Percentiles rank a stretch among this genome's conserved stretches.
These are phyloP conservation scores for Uloborus diversus DNA, from an alignment of 1,140 invertebrate genomes.

Conservation along the genomic window DNA sequence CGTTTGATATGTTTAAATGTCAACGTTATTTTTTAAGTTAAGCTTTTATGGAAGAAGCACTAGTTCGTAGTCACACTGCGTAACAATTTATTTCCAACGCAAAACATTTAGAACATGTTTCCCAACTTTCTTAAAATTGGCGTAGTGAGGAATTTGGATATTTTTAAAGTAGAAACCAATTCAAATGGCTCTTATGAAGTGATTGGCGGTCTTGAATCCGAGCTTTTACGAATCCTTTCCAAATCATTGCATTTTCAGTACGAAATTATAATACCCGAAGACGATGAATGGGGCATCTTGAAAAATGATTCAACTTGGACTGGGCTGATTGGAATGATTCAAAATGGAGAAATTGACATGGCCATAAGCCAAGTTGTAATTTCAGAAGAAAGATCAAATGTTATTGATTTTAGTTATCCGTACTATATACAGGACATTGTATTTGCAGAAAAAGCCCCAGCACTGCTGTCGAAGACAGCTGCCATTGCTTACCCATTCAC, in stretches of 20 bases:
- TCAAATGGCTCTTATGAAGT: no score
- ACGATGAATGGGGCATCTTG: not conserved
- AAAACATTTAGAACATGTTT: no score
- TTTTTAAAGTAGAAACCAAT: no score
- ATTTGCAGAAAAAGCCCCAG: not conserved
- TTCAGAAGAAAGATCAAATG: not conserved
- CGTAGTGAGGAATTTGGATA: no score
- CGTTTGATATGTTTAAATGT: no score
- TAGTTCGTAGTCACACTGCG: no score
- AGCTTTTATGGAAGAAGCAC: no score
- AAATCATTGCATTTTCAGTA: not conserved
- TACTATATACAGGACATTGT: not conserved
- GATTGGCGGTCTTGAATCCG: no score
- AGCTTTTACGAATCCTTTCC: not conserved
- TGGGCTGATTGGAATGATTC: not conserved
- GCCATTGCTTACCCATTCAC: not conserved
- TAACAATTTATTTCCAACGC: no score
- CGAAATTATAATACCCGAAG: not conserved
- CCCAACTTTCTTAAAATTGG: no score
- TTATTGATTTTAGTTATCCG: not conserved
- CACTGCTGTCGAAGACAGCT: not conserved
- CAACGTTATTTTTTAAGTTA: no score
- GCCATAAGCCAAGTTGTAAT: not conserved
- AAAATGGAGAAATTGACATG: not conserved
- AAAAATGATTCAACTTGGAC: slow-evolving; percentile 1